Evolutionary conservation across 1,140 invertebrate genomes (phyloP).

Genomic region (Pantala flavescens): DNA sequence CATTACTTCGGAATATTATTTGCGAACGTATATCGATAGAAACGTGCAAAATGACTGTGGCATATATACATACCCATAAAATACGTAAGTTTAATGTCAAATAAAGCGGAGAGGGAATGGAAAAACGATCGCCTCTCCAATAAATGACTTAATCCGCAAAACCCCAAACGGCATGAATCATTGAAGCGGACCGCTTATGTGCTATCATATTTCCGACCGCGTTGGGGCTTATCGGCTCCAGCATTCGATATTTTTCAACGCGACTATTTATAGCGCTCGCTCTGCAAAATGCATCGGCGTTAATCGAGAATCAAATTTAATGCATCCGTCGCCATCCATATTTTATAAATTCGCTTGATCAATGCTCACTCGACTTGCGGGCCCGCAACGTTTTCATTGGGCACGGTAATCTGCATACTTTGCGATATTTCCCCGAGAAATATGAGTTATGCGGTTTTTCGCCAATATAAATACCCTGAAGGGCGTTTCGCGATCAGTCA

Average conservation of each 20-base stretch:
- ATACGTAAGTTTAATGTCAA: too few relatives aligned
- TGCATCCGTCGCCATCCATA: not conserved
- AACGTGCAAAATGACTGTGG: too few relatives aligned
- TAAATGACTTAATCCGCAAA: conserved; percentile 6
- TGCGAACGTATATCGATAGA: too few relatives aligned
- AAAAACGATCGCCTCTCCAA: not conserved
- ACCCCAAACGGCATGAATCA: not conserved
- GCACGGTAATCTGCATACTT: too few relatives aligned
- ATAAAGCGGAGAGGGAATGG: not conserved
- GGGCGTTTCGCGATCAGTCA: too few relatives aligned
- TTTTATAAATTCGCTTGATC: not conserved
- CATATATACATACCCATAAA: too few relatives aligned
- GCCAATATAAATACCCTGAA: too few relatives aligned
- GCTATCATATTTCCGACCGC: not conserved
- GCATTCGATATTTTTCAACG: not conserved
- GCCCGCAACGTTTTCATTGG: not conserved
- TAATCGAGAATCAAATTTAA: conserved; percentile 4
- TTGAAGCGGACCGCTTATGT: not conserved
- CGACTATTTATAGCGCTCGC: not conserved
- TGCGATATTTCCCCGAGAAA: too few relatives aligned
- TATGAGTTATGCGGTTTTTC: too few relatives aligned
- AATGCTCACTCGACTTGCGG: not conserved
- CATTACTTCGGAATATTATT: too few relatives aligned
- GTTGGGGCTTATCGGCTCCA: not conserved
- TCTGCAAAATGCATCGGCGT: not conserved